Base-by-base conservation (phyloP, 2,113 vertebrate genomes). In the Brachyistius frenatus region DNA sequence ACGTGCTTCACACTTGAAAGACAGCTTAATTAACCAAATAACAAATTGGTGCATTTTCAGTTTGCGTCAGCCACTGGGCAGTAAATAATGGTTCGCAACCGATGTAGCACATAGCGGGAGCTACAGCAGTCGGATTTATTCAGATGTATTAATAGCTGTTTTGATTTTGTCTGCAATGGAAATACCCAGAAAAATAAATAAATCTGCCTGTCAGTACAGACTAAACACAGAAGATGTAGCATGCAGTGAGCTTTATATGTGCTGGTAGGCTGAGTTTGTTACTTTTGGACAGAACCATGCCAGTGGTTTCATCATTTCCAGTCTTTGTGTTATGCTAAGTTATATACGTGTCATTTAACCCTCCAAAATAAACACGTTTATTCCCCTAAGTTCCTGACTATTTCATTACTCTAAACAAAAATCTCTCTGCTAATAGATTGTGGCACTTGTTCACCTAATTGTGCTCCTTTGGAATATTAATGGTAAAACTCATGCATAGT, bases 21-120 rank as follows among this genome's bases (percentile, higher is more conserved):
- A 67, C 68, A 55, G 35, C 56, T 65, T 66, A 77, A 77, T 72
- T 33, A 35, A 35, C 37, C 66, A 75, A 64, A 75, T 44, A 70
- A 74, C 58, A 84, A 35, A 60, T 65, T 31, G 70, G 53, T 55
- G 39, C 23, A 39, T 53, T 75, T 55, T 13, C 33, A 67, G 47
- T 39, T 44, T 55, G 68, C 41, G 10, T 9, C 41, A 44, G 9
- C 41, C 41, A 44, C 63, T 64, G 53, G 69, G 16, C 46, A 70
- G 70, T 50, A 70, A 69, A 75, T 36, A 60, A 66, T 55, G 52
- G 68, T 78, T 16, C 54, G 49, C 4, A 53, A 69, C 36, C 39
- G 6, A 52, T 68, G 32, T 6, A 52, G 44, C 33, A 72, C 33
- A 58, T 5, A 66, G 32, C 16, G n/a, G 32, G 14, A 3, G 57